Evolutionary conservation across 2,113 vertebrate species (phyloP), one percentile per base, ranked within the genome.

Genomic region (Cinclus cinclus): DNA sequence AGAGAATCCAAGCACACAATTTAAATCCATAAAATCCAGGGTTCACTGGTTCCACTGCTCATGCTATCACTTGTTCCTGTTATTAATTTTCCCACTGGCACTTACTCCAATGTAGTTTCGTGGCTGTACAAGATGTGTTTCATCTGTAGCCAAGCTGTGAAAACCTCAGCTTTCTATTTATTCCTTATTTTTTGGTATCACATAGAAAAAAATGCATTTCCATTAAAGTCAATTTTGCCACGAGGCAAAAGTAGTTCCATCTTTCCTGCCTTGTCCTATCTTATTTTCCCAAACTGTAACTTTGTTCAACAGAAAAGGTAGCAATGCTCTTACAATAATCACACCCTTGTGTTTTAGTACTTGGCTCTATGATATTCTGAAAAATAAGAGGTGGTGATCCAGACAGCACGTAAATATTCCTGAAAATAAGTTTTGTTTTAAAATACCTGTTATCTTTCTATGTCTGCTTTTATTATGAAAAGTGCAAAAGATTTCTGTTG

Each of bases 61-160:
- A 50, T 52, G 74, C 28, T 8, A 79, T 90, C 79, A 42, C 83
- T 95, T 95, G 50, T 93, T 92, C 47, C 76, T 89, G 50, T 92
- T 94, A 94, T 93, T 93, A 92, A 92, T 94, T 94, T 90, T 84
- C 68, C 91, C 89, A 81, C 68, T 94, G 83, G 94, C 89, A 90
- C 44, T 92, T 81, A 81, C 35, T 93, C 56, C 80, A 59, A 27
- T 86, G 30, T 33, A 52, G 47, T 87, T 94, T 74, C 0, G 4
- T 89, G 63, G 68, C 67, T 77, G 25, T 87, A 67, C 42, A 68
- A 75, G 80, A 90, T 60, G 44, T 80, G 59, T 95, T 95, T 96
- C 82, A 83, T 90, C 88, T 69, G 59, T 52, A 86, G 55, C 74
- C 70, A 80, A 86, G 53, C 58, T 85, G 53, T 65, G 63, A 90